Conservation (phyloP, 2,888 invertebrate species). For the Nephrotoma flavescens region DNA sequence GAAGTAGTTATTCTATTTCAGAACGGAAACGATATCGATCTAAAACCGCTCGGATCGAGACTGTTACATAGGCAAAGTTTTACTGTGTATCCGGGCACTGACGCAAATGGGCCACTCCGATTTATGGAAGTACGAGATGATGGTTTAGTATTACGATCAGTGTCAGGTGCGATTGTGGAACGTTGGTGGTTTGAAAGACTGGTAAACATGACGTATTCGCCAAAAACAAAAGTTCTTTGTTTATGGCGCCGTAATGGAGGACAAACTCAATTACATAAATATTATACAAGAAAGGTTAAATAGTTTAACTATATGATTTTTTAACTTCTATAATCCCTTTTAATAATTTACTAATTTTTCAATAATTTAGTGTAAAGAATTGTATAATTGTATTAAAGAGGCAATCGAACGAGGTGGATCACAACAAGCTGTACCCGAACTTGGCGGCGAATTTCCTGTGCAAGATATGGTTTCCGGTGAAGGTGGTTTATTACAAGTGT, state of each 20-base stretch:
- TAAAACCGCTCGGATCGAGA: conserved; percentile 90
- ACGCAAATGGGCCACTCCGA: conserved; percentile 74
- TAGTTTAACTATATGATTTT: background rate
- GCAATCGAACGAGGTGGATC: conserved; percentile 90
- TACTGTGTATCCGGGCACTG: conserved; percentile 92
- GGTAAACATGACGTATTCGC: conserved; percentile 99
- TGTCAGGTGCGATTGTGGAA: conserved; percentile 74
- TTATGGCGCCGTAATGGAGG: conserved; percentile 92
- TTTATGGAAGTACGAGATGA: conserved; percentile 96
- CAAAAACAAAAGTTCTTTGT: conserved; percentile 93
- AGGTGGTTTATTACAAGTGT: conserved; percentile 94
- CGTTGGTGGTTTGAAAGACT: conserved; percentile 99
- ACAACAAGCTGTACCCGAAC: conserved; percentile 31
- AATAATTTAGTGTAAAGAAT: conserved; percentile 71
- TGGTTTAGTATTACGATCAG: conserved; percentile 70
- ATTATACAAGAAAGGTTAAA: conserved; percentile 91
- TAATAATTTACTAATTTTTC: background rate
- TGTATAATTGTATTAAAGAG: conserved; percentile 97
- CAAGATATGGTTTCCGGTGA: conserved; percentile 95
- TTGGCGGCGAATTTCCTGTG: conserved; percentile 94
- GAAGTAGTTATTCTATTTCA: conserved; percentile 25
- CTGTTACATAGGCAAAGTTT: conserved; percentile 94
- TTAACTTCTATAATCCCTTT: background rate
- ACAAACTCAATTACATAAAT: conserved; percentile 92
- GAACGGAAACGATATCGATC: conserved; percentile 96